Percentiles rank a stretch among this genome's conserved stretches.
Conservation (phyloP, 2,113 vertebrate genomes). For the Poicephalus meyeri region DNA sequence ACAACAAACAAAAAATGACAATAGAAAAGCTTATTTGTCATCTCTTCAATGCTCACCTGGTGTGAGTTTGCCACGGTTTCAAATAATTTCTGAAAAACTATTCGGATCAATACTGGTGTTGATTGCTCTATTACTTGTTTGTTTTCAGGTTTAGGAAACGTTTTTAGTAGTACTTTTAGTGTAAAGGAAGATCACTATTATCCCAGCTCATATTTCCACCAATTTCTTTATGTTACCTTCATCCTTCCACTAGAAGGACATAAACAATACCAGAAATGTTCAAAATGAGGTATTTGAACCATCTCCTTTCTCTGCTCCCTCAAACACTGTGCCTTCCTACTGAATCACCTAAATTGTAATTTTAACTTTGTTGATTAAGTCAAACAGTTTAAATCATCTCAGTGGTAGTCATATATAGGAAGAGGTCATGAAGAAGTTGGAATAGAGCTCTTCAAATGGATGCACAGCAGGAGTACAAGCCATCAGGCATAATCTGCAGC, state of each 20-base stretch:
- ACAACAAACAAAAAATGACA: not conserved
- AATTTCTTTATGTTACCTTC: not conserved
- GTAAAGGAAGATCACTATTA: not conserved
- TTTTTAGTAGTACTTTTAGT: not conserved
- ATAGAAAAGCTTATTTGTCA: not conserved
- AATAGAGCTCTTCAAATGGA: not conserved
- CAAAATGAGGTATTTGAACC: not conserved
- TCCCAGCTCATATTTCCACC: not conserved
- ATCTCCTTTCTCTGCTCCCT: not conserved
- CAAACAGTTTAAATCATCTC: not conserved
- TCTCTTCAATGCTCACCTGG: not conserved
- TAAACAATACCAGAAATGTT: not conserved
- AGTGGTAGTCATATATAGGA: not conserved
- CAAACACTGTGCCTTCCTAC: not conserved
- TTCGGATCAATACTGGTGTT: not conserved
- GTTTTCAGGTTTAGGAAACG: not conserved
- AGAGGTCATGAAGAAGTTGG: not conserved
- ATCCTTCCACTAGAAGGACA: not conserved
- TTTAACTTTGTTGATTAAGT: not conserved
- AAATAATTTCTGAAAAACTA: not conserved
- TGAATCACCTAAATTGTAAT: not conserved
- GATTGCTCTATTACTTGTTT: not conserved
- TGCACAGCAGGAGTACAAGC: not conserved
- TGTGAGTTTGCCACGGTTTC: not conserved
- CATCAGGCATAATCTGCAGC: not conserved